Base-by-base conservation (phyloP, 2,797 vertebrate species). In the Lithobates sylvaticus region DNA sequence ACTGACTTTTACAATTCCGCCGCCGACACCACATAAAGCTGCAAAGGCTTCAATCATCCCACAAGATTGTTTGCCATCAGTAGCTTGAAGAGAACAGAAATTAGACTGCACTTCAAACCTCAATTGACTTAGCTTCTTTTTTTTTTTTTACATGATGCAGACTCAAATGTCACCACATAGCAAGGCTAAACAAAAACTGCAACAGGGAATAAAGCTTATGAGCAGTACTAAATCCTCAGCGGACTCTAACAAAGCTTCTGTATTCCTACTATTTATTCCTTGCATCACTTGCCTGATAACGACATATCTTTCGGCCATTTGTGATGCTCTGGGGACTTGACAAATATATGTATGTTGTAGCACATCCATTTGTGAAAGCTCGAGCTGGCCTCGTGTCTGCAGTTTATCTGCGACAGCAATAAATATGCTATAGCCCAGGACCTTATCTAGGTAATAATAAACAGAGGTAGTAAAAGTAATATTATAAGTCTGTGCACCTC, bases 271-370 rank as follows among this genome's bases (percentile, higher is more conserved):
- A 86, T 86, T 86, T 86, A 86, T 81, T 75, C 50, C 58, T 71
- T 54, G 78, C 65, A 86, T 86, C 84, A 76, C 78, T 76, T 69
- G 71, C 71, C 78, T 86, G 84, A 86, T 86, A 81, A 86, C 77
- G 65, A 85, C 84, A 86, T 81, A 86, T 69, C 78, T 86, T 86
- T 76, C 75, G 71, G 39, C 71, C 47, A 76, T 81, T 85, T 80
- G 69, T 69, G 75, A 76, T 67, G 78, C 84, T 81, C 71, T 5
- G 32, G 84, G 72, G 78, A 76, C 21, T 76, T 61, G 27, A 76
- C 16, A 68, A 80, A 85, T 80, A 80, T 76, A 81, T 81, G 76
- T 71, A 76, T 76, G 64, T 67, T 70, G 84, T 76, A 58, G 29
- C 58, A 67, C 36, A 74, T 29, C 68, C 65, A 81, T 68, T 75